Conservation (phyloP, 2,888 invertebrate species). For the Cerastis rubricosa region DNA sequence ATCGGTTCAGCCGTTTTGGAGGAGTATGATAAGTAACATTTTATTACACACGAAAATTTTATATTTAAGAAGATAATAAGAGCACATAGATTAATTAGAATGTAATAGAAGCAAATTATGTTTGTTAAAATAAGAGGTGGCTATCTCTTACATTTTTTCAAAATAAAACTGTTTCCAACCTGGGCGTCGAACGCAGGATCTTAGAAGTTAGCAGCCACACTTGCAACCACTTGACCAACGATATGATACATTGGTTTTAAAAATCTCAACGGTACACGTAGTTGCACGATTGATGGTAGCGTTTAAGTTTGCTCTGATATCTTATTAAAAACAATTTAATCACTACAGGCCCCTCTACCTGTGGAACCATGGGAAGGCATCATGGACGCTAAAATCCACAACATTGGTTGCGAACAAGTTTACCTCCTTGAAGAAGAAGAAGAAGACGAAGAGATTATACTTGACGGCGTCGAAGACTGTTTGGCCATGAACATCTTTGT, state of each 20-base stretch:
- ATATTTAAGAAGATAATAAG: too few relatives aligned
- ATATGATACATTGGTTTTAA: neutral
- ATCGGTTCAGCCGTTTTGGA: too few relatives aligned
- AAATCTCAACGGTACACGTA: neutral
- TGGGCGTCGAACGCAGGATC: neutral
- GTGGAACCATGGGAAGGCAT: slow-evolving; percentile 78
- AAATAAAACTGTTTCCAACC: neutral
- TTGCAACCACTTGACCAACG: neutral
- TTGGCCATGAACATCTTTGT: slow-evolving; percentile 80
- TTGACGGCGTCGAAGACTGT: slow-evolving; percentile 84
- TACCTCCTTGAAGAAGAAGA: slow-evolving; percentile 77
- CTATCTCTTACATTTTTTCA: too few relatives aligned
- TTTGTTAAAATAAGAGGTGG: too few relatives aligned
- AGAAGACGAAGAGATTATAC: slow-evolving; percentile 71
- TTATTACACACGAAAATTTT: too few relatives aligned
- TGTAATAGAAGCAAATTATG: too few relatives aligned
- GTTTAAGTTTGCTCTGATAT: neutral
- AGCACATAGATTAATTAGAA: too few relatives aligned
- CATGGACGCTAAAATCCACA: slow-evolving; percentile 71
- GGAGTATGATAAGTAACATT: too few relatives aligned
- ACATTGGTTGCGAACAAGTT: slow-evolving; percentile 80
- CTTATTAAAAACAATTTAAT: neutral
- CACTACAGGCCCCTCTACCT: slow-evolving; percentile 83
- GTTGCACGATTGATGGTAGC: too few relatives aligned
- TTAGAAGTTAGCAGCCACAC: neutral